Evolutionary conservation across 1,140 invertebrate species (phyloP), one percentile per base, ranked within the genome.

Genomic region (Protaetia brevitarsis): DNA sequence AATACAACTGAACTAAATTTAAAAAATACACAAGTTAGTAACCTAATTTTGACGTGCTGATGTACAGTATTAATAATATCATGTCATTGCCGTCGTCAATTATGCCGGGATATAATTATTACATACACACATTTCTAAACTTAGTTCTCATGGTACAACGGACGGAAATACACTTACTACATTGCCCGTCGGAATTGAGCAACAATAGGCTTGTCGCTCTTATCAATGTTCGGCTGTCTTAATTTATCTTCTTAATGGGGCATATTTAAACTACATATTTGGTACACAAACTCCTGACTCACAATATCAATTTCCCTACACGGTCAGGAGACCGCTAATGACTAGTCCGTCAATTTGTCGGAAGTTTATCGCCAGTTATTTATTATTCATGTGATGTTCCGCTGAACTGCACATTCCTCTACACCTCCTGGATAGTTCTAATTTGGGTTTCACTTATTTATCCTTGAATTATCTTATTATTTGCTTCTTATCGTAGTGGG

Each of bases 251-350:
- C 16, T 45, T 45, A 16, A 45, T n/a, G n/a, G n/a, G n/a, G n/a
- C n/a, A n/a, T 19, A 45, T 45, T 45, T 45, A 45, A 45, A 45
- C 23, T 45, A n/a, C n/a, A n/a, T n/a, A 45, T 45, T 19, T 45
- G 23, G 3, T 21, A 45, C 13, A 45, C 41, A 45, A 45, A 45
- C 16, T 45, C 41, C 16, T 13, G 16, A 37, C 16, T 3, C 16
- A 3, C 34, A 16, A 45, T 19, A 45, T 45, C 41, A 45, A 45
- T 45, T 45, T 45, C 23, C 23, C 41, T n/a, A n/a, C n/a, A n/a
- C n/a, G n/a, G 23, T 45, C 41, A 21, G 19, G 41, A 21, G 23
- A 45, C 23, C 11, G 16, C 23, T 45, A 45, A 45, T 45, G n/a
- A 19, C 13, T 6, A 19, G 7, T 19, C 41, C 41, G n/a, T n/a